Evolutionary conservation across 2,113 vertebrate genomes (phyloP).

Genomic region (Cheirogaleus medius): DNA sequence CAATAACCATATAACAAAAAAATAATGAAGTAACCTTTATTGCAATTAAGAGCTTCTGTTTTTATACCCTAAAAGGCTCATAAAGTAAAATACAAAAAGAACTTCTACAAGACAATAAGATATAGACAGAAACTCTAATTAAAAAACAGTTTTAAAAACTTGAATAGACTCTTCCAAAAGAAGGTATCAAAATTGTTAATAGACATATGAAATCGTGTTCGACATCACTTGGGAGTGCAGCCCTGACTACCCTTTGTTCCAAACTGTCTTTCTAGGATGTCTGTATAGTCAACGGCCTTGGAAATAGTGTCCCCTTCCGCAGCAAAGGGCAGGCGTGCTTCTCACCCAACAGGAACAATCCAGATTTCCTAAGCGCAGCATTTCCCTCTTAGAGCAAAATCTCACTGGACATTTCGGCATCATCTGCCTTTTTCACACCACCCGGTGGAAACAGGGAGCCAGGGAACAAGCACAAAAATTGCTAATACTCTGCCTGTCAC

Average conservation of each 20-base stretch:
- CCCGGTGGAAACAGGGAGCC: background rate
- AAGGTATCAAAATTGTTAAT: background rate
- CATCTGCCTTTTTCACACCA: background rate
- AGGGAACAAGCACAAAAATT: background rate
- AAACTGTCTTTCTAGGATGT: background rate
- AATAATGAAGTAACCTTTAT: background rate
- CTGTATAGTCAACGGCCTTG: background rate
- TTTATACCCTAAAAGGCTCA: background rate
- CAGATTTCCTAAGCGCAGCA: background rate
- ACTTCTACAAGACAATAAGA: background rate
- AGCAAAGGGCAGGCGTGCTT: background rate
- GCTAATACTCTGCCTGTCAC: too few relatives aligned
- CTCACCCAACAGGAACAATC: accelerated
- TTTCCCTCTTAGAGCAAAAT: background rate
- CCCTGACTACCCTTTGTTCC: background rate
- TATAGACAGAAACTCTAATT: background rate
- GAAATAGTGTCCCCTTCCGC: background rate
- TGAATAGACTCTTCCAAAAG: background rate
- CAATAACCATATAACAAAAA: background rate
- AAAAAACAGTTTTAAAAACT: background rate
- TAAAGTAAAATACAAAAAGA: background rate
- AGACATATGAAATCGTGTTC: background rate
- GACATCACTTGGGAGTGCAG: background rate
- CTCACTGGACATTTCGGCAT: background rate
- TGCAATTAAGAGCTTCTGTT: background rate